phyloP scores from a whole-genome alignment of 2,113 vertebrate species.

The Takifugu bimaculatus region DNA sequence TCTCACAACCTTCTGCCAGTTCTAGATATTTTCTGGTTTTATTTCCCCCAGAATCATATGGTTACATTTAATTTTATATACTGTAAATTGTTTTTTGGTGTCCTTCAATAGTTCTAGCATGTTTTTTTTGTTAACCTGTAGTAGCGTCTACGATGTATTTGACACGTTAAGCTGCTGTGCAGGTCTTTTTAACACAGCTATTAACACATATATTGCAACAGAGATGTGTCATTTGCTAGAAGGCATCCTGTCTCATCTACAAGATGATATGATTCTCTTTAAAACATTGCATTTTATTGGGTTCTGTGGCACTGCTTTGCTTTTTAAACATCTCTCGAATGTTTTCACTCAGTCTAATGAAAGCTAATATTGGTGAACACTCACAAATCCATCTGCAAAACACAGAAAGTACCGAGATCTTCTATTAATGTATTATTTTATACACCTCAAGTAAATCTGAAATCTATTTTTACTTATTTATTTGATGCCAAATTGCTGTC shows the following conservation, averaged over 20 bases:
- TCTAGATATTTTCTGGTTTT: neutral
- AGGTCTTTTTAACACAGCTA: slow-evolving; percentile 49
- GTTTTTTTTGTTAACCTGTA: neutral
- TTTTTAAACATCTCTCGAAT: neutral
- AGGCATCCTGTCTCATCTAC: slow-evolving; percentile 53
- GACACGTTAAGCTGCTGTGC: slow-evolving; percentile 66
- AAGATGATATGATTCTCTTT: slow-evolving; percentile 43
- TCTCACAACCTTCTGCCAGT: neutral
- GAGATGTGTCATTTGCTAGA: slow-evolving; percentile 59
- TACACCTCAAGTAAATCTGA: no score
- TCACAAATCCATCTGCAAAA: neutral
- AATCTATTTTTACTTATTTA: slow-evolving; percentile 3
- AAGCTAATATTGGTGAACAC: neutral
- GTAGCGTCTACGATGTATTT: slow-evolving; percentile 49
- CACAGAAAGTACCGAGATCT: no score
- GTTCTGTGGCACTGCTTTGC: slow-evolving; percentile 5
- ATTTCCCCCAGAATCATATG: neutral
- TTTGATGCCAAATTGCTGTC: slow-evolving; percentile 26
- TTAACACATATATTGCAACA: slow-evolving; percentile 58
- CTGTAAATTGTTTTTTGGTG: slow-evolving; percentile 24
- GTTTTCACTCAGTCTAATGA: neutral
- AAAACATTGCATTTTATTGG: slow-evolving; percentile 40
- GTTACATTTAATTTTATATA: slow-evolving; percentile 12
- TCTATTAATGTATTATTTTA: neutral
- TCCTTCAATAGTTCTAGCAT: neutral